Conservation (phyloP, 1,140 invertebrate species). For the Pseudoatta argentina region DNA sequence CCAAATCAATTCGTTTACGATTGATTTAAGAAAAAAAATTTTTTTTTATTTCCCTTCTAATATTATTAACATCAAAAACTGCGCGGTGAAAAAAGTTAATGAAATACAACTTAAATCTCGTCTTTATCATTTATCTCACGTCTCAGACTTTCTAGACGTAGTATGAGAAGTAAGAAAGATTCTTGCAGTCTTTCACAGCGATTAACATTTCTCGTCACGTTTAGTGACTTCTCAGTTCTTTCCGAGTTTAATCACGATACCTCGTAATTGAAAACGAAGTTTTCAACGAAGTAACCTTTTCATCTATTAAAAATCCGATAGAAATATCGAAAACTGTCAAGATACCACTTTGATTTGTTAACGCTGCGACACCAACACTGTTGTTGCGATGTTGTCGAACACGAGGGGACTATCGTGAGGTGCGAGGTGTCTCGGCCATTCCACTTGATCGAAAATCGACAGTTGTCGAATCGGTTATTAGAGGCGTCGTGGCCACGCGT, state of each 20-base stretch:
- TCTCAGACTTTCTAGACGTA: not conserved
- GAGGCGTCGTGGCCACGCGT: constrained; percentile 44
- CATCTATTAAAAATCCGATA: not conserved
- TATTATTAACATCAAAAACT: constrained; percentile 30
- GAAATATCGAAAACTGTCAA: not conserved
- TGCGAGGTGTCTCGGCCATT: constrained; percentile 22
- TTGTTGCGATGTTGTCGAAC: constrained; percentile 13
- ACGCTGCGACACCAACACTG: not conserved
- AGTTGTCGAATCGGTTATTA: constrained; percentile 57
- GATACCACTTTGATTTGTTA: too few species aligned
- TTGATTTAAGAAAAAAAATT: not conserved
- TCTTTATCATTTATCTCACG: constrained; percentile 42
- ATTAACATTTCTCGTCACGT: constrained; percentile 29
- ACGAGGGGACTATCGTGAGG: constrained; percentile 2
- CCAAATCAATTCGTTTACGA: not conserved
- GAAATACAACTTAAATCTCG: constrained; percentile 41
- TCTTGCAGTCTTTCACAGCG: not conserved
- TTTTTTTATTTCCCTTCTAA: not conserved
- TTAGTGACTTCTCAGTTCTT: not conserved
- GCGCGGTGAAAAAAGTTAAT: constrained; percentile 20
- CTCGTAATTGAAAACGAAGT: not conserved
- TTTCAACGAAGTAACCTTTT: not conserved
- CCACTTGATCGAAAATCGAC: constrained; percentile 43
- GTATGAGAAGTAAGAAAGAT: not conserved
- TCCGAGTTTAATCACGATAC: not conserved